Evolutionary conservation across 2,888 invertebrate genomes (phyloP).

Genomic region (Noctua pronuba): DNA sequence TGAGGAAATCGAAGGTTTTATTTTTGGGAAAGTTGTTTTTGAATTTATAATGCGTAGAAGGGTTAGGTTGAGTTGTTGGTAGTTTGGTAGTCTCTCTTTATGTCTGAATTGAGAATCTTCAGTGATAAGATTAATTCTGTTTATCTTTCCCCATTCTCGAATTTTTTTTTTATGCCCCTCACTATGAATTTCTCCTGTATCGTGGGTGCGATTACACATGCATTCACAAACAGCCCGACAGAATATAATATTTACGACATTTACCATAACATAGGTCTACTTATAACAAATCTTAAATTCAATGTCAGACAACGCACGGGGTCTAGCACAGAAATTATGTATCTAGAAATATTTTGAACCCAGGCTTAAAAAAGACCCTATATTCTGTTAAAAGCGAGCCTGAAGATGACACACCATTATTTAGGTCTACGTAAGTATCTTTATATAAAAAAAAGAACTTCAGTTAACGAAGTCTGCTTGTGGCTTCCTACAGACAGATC

Average conservation of each 20-base stretch:
- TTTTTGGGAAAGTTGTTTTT: constrained; percentile 9
- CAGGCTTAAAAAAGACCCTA: neutral
- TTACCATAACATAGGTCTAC: neutral
- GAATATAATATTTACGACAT: neutral
- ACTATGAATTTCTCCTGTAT: neutral
- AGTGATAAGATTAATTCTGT: neutral
- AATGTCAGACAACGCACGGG: neutral
- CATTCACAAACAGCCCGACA: neutral
- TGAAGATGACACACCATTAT: constrained; percentile 20
- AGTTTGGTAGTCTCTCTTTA: neutral
- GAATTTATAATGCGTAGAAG: neutral
- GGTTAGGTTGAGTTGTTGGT: neutral
- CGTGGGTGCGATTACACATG: too few species aligned
- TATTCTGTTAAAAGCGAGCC: neutral
- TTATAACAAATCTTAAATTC: neutral
- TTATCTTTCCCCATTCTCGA: neutral
- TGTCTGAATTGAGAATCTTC: neutral
- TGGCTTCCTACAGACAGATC: constrained; percentile 15
- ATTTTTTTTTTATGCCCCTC: neutral
- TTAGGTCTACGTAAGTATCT: neutral
- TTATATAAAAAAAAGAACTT: neutral
- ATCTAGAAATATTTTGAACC: neutral
- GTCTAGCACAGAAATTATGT: neutral
- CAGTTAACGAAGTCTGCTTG: neutral
- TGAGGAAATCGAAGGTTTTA: constrained; percentile 2